Base-by-base conservation (phyloP, 2,888 invertebrate genomes). In the Phyllotreta cruciferae region DNA sequence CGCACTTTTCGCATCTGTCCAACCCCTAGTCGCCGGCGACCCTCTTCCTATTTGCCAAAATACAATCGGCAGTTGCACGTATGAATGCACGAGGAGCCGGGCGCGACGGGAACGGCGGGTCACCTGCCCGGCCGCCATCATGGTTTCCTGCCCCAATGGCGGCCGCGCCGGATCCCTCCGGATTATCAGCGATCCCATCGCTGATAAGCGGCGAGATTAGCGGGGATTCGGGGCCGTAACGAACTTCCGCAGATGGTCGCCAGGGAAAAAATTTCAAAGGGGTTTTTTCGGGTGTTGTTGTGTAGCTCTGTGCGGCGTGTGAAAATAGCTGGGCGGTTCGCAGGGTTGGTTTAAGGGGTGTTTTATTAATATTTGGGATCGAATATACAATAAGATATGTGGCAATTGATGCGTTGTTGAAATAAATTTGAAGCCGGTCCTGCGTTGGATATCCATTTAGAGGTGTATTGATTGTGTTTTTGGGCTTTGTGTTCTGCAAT, bases 201-300 rank as follows among this genome's bases (percentile, higher is more conserved):
- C 63, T 73, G 80, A 80, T 80, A 79, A 24, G 75, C 72, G 70
- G 66, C 71, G 75, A 80, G 80, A 81, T 80, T 80, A 80, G 74
- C 74, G 75, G 76, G 78, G 79, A 80, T 79, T 74, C 78, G 80
- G 81, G 81, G 80, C 79, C 74, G 78, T 80, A 81, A 81, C 81
- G 81, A 79, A 81, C 80, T 81, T 81, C 81, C 81, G 81, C 80
- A 81, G 80, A 80, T 81, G 80, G 78, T 74, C 71, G 72, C 73
- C 75, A 69, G 67, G 73, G 73, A 69, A 66, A 70, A 24, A 24
- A 24, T 24, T 3, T 24, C 1, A 24, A 24, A 24, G 24, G 24
- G 24, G 24, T 24, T 24, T 24, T 1, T 24, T 24, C 24, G 24
- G 68, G 67, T 69, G 68, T 61, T 53, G 47, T 64, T 66, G 71